These are phyloP conservation scores for Rhabdomys pumilio DNA, from an alignment of 2,797 vertebrate species.

Conservation along the genomic window DNA sequence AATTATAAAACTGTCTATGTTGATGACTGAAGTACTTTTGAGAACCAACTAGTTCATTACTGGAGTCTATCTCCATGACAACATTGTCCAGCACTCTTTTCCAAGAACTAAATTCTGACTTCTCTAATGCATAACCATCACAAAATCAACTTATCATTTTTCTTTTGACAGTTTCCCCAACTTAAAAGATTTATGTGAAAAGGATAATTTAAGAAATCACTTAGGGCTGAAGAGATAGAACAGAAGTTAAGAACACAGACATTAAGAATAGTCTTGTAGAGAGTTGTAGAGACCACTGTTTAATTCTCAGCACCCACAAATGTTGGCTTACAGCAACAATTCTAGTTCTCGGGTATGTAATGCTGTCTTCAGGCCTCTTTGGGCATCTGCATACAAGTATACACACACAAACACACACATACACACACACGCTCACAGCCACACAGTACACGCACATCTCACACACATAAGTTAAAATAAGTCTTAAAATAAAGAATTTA, in stretches of 20 bases:
- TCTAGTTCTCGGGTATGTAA: neutral
- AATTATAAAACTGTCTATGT: neutral
- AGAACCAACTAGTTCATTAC: neutral
- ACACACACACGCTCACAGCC: too few relatives aligned
- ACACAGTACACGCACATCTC: neutral
- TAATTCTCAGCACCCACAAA: neutral
- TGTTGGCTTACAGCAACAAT: neutral
- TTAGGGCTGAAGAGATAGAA: neutral
- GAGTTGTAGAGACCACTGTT: neutral
- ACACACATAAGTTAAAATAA: neutral
- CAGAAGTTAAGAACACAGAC: neutral
- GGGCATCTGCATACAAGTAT: too few relatives aligned
- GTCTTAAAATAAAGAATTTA: neutral
- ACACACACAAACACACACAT: too few relatives aligned
- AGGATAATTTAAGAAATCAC: neutral
- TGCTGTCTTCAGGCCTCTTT: neutral
- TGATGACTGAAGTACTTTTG: neutral
- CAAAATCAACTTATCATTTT: neutral
- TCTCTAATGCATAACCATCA: neutral
- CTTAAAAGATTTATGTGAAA: neutral
- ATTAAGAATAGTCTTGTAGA: neutral
- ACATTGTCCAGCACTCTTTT: neutral
- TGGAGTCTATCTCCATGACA: neutral
- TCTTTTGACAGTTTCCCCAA: neutral
- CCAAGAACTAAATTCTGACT: constrained; percentile 4